Percentiles rank a stretch among this genome's conserved stretches.
These are phyloP conservation scores for Psittacula cyanocephala DNA, from an alignment of 2,113 vertebrate species.

Conservation along the genomic window DNA sequence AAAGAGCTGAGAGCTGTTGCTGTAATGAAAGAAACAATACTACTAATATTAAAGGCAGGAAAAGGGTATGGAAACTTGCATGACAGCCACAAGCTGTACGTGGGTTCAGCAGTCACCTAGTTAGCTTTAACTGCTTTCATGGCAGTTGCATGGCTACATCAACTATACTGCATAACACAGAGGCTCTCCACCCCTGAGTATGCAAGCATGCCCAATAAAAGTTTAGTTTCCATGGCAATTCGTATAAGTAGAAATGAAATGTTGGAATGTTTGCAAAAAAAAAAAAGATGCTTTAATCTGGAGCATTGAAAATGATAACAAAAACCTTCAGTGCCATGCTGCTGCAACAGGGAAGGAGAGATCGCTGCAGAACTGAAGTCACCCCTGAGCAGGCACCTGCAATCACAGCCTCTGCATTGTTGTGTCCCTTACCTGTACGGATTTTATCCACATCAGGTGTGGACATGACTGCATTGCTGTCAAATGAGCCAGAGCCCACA, in stretches of 20 bases:
- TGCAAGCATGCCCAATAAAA: neutral
- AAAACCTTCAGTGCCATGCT: neutral
- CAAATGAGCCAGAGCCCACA: neutral
- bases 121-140: neutral
- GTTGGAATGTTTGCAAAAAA: conserved; percentile 26
- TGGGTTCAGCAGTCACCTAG: neutral
- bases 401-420: neutral
- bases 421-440: neutral
- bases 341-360: neutral
- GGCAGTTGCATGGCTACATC: neutral
- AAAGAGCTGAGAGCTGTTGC: neutral
- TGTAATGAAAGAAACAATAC: neutral
- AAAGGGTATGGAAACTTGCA: neutral
- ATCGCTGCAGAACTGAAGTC: neutral
- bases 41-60: neutral
- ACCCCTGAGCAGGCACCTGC: neutral
- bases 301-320: neutral
- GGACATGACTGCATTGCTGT: neutral
- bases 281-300: neutral
- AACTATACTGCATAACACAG: neutral
- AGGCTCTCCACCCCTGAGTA: neutral
- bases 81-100: rapidly evolving
- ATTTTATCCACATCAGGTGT: neutral
- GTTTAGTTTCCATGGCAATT: conserved; percentile 59
- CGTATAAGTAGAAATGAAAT: conserved; percentile 33